phyloP scores from a whole-genome alignment of 2,888 invertebrate genomes.

The Xanthia togata region DNA sequence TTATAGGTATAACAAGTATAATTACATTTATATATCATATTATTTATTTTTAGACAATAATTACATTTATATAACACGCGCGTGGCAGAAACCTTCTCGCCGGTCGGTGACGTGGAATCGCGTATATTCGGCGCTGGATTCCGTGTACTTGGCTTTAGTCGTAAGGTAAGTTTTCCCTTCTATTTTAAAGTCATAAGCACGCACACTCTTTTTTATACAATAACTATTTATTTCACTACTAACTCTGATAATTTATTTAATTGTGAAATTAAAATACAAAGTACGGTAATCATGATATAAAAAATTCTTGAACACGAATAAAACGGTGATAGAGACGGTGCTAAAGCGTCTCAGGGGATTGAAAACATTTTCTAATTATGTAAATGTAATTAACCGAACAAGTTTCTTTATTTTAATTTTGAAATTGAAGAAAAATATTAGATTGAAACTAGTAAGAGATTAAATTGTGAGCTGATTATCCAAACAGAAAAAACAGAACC shows the following conservation, averaged over 20 bases:
- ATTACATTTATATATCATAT: too few relatives aligned
- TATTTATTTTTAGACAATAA: too few relatives aligned
- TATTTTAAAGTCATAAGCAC: too few relatives aligned
- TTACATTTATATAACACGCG: too few relatives aligned
- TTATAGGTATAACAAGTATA: too few relatives aligned
- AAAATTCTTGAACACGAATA: slow-evolving; percentile 30
- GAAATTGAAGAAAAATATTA: slow-evolving; percentile 22
- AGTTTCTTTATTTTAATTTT: slow-evolving; percentile 27
- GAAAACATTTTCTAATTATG: slow-evolving; percentile 37
- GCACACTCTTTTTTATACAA: not conserved
- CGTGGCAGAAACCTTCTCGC: too few relatives aligned
- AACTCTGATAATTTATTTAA: slow-evolving; percentile 17
- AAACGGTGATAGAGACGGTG: slow-evolving; percentile 20
- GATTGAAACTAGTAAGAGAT: slow-evolving; percentile 4
- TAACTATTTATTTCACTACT: not conserved
- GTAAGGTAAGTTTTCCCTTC: too few relatives aligned
- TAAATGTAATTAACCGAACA: slow-evolving; percentile 49
- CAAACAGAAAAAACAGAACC: not conserved
- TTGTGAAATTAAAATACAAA: slow-evolving; percentile 15
- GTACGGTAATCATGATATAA: slow-evolving; percentile 24
- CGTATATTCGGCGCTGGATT: too few relatives aligned
- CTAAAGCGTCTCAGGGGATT: slow-evolving; percentile 7
- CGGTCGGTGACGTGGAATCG: too few relatives aligned
- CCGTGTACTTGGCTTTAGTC: too few relatives aligned
- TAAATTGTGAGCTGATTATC: not conserved